These are phyloP conservation scores for Pygoscelis antarcticus DNA, from an alignment of 2,113 vertebrate genomes.

Conservation along the genomic window DNA sequence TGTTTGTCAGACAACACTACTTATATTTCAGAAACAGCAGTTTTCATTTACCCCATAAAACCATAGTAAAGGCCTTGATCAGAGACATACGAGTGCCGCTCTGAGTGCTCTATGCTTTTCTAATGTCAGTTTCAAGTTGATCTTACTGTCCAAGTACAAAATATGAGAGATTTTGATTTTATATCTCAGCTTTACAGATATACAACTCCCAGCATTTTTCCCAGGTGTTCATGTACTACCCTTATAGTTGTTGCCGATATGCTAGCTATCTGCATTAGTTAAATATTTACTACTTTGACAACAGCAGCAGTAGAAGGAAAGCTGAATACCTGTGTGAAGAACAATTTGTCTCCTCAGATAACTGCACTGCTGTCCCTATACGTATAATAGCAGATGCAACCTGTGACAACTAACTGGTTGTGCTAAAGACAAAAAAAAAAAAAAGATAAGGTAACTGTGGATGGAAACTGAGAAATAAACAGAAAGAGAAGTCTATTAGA, in stretches of 20 bases:
- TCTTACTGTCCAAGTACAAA: background rate
- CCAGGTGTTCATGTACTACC: background rate
- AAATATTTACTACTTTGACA: background rate
- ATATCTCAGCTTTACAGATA: background rate
- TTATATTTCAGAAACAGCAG: background rate
- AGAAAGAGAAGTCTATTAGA: background rate
- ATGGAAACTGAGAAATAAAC: background rate
- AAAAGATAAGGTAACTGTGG: background rate
- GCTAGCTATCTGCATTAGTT: background rate
- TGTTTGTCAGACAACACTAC: background rate
- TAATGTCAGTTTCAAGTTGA: background rate
- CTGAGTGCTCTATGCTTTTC: background rate
- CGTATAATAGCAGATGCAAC: background rate
- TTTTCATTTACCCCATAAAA: background rate
- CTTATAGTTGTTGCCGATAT: background rate
- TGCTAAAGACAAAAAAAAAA: background rate
- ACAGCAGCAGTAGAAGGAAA: background rate
- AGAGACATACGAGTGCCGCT: accelerated
- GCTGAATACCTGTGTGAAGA: background rate
- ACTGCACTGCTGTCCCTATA: background rate
- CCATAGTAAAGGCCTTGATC: background rate
- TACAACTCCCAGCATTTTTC: background rate
- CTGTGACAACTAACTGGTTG: background rate
- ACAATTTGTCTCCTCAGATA: background rate
- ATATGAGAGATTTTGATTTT: background rate